Base-by-base conservation (phyloP, 2,113 vertebrate species). In the Sceloporus undulatus region DNA sequence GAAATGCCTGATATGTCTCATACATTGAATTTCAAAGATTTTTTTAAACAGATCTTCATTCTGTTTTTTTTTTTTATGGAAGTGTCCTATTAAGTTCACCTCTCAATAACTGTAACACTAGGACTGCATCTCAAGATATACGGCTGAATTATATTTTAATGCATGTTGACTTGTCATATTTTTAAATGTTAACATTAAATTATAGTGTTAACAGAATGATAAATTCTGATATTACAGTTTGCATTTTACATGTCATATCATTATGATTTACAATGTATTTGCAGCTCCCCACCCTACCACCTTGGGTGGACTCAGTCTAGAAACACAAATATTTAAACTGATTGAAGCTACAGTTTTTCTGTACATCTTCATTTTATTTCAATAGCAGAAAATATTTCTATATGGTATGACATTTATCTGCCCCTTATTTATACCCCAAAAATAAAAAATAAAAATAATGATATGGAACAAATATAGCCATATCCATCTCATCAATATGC, bases 401-500 rank as follows among this genome's bases (percentile, higher is more conserved):
- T 71, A 25, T 70, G n/a, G 21, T 62, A 34, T 52, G 19, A 38
- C 40, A 68, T 68, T 68, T 68, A 27, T 40, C 21, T 48, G 76
- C 34, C 56, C 3, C 2, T 79, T 42, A 27, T 40, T 59, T 74
- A 13, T 74, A 59, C 56, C 2, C 2, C 19, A 9, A 71, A 54
- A 34, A 34, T 34, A 34, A 34, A 34, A 34, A 34, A 34, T 34
- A 34, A 34, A 75, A n/a, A 18, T 66, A 34, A 34, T 38, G 25
- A 78, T 2, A 34, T 74, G 56, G 73, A 75, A 70, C 9, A n/a
- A 70, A 71, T 40, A 9, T 27, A 56, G 11, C 62, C 27, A 81
- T 89, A 88, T 87, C 78, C 87, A 77, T 38, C 56, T 90, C 84
- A 70, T 65, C 59, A 27, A 78, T 92, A 79, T 87, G 85, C 87